Base-by-base conservation (phyloP, 2,888 invertebrate species). In the Macrosoma leucophasiata region DNA sequence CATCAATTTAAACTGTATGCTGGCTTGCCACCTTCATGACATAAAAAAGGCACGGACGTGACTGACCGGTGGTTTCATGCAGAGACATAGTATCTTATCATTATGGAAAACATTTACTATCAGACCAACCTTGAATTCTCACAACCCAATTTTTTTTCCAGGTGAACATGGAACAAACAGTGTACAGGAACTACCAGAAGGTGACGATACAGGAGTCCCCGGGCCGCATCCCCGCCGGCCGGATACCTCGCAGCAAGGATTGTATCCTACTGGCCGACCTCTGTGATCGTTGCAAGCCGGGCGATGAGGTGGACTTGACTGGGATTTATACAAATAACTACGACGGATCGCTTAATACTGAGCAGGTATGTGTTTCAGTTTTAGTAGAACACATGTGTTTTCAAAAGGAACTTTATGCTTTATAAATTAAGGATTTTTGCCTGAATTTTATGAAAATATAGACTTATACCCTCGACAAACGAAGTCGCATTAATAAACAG, bases 131-230 rank as follows among this genome's bases (percentile, higher is more conserved):
- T n/a, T n/a, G n/a, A n/a, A n/a, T n/a, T n/a, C n/a, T n/a, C n/a
- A n/a, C n/a, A n/a, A n/a, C n/a, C n/a, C n/a, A n/a, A n/a, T n/a
- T n/a, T n/a, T n/a, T n/a, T 9, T 23, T 33, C 11, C 76, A 96
- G 91, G 92, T 99, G 13, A 99, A 99, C 69, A 98, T 98, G 96
- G 98, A 98, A 65, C 92, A 98, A 91, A 99, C 99, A 0, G 76
- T 99, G 4, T 99, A 98, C 72, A 91, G 98, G 31, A 99, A 99
- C 81, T 99, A 98, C 66, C 99, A 99, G 76, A 94, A 97, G 61
- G 90, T 99, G 20, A 98, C 97, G 0, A 87, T 99, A 45, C 99
- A 99, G 84, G 99, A 99, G 81, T 96, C 97, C 2, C 99, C 99
- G 0, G 97, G 98, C 0, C 92, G 96, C 50, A 96, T 99, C 33